phyloP scores from a whole-genome alignment of 1,140 invertebrate species.

The Ceratosolen solmsi region DNA sequence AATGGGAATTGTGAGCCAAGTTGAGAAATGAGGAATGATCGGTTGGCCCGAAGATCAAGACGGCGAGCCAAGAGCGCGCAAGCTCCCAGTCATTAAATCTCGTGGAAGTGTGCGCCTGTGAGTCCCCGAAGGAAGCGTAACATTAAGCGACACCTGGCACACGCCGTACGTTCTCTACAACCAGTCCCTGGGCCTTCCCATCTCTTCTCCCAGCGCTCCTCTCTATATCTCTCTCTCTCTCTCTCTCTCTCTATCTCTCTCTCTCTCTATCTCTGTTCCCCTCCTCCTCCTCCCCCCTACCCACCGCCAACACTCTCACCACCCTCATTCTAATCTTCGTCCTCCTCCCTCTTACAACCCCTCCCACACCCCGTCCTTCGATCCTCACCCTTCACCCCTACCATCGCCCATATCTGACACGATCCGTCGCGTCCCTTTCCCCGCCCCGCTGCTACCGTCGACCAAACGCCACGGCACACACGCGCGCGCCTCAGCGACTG shows the following conservation, averaged over 20 bases:
- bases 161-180: constrained; percentile 4
- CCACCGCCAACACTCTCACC: neutral
- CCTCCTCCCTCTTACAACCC: no score
- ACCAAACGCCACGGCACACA: no score
- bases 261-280: neutral
- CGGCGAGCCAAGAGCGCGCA: neutral
- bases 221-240: no score
- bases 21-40: constrained; percentile 24
- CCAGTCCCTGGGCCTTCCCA: neutral
- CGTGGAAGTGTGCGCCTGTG: neutral
- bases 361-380: no score
- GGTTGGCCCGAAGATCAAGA: constrained; percentile 24
- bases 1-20: neutral
- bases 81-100: constrained; percentile 41
- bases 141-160: constrained; percentile 46
- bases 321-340: no score
- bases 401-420: no score
- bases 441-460: no score
- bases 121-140: constrained; percentile 22
- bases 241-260: neutral
- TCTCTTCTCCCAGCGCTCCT: neutral
- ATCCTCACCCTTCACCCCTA: no score
- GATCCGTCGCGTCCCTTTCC: no score
- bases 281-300: neutral
- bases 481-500: no score